Percentiles rank a stretch among this genome's conserved stretches.
Conservation (phyloP, 2,113 vertebrate genomes). For the Triplophysa tibetana region DNA sequence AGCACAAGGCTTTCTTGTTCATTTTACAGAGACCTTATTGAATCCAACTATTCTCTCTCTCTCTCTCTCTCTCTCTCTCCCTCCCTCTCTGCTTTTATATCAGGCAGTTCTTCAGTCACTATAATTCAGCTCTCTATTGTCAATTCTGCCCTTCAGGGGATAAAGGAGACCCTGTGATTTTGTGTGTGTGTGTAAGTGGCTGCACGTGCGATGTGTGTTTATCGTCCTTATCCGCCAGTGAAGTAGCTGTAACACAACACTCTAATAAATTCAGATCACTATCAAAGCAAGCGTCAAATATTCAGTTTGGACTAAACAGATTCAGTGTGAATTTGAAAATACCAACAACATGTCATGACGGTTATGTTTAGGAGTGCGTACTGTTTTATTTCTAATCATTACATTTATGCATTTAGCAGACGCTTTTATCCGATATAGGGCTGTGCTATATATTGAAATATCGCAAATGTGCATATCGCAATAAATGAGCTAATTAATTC, state of each 20-base stretch:
- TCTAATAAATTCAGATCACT: slow-evolving; percentile 19
- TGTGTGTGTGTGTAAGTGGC: slow-evolving; percentile 48
- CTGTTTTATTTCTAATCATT: too few relatives aligned
- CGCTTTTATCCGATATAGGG: too few relatives aligned
- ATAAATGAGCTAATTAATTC: too few relatives aligned
- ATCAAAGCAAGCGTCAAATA: neutral
- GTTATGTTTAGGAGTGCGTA: too few relatives aligned
- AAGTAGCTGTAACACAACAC: neutral
- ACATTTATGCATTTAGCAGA: too few relatives aligned
- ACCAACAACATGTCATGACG: too few relatives aligned
- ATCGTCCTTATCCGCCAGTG: neutral
- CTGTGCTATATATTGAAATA: too few relatives aligned
- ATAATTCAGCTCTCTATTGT: slow-evolving; percentile 62
- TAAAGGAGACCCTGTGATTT: slow-evolving; percentile 46
- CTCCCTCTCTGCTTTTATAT: slow-evolving; percentile 42
- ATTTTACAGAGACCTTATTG: slow-evolving; percentile 66
- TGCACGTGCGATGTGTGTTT: slow-evolving; percentile 8
- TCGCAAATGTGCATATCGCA: too few relatives aligned
- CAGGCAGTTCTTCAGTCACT: slow-evolving; percentile 59
- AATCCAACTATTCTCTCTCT: slow-evolving; percentile 51
- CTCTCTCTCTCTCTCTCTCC: neutral
- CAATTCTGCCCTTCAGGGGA: slow-evolving; percentile 60
- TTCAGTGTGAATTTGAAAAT: too few relatives aligned
- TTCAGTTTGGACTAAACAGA: too few relatives aligned
- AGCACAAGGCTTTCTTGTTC: slow-evolving; percentile 69